Base-by-base conservation (phyloP, 2,797 vertebrate genomes). In the Coregonus ussuriensis region DNA sequence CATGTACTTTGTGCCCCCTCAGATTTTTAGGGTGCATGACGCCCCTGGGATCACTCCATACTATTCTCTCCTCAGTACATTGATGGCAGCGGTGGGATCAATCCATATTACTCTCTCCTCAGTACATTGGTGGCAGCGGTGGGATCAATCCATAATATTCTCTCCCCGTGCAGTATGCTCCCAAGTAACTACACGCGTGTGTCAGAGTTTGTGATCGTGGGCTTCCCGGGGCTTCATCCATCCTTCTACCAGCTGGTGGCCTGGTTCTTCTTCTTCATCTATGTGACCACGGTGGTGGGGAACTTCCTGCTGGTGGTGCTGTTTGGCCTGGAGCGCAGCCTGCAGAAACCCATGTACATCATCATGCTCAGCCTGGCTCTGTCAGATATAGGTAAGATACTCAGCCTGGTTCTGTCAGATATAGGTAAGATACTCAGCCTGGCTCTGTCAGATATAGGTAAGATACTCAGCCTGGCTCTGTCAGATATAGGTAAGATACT, bases 331-430 rank as follows among this genome's bases (percentile, higher is more conserved):
- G 89, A 92, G 71, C 80, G 63, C 37, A 90, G 80, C 69, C 89
- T 94, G 33, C 92, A 93, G 14, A 91, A 92, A 14, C 93, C 93
- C 54, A 93, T 94, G 93, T 94, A 91, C 75, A 92, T 93, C 71
- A 84, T 91, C 76, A 89, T 94, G 77, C 76, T 90, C 56, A 90
- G 91, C 81, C 84, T 94, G 47, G 91, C 91, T 7, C 11, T 92
- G 33, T 85, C 91, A 68, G 93, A 94, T 62, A 81, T 91, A 37
- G 89, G 78, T 84, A 73, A 86, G 59, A 41, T 41, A 9, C 37
- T 41, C 37, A 41, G 37, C 37, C 37, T 41, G 37, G 37, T 6
- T 9, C 37, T 41, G 6, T 41, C 37, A 41, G 37, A 41, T 25
- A 25, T 25, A 25, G 25, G 25, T 25, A 25, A 25, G 25, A 25